phyloP scores from a whole-genome alignment of 2,797 vertebrate genomes.

The Gambelia wislizenii region DNA sequence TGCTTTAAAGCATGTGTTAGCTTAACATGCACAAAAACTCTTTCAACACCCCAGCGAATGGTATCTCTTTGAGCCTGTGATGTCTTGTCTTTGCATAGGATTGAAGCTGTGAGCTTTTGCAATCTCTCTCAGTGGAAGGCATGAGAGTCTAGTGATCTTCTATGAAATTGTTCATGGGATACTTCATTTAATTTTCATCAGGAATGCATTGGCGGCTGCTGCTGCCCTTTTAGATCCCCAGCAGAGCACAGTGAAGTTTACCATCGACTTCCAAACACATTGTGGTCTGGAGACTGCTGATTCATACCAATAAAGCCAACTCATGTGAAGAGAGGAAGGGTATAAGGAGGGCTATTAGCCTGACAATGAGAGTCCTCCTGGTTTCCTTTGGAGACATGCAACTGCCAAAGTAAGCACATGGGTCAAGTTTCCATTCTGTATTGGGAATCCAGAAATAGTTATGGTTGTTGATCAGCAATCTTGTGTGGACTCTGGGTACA shows the following conservation, averaged over 20 bases:
- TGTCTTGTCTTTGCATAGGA: neutral
- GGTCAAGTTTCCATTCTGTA: neutral
- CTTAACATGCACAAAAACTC: neutral
- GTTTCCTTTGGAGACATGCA: neutral
- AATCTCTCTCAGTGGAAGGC: neutral
- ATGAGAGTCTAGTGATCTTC: neutral
- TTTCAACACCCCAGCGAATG: neutral
- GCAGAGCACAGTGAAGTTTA: constrained; percentile 11
- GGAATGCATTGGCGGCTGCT: neutral
- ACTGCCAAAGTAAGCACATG: neutral
- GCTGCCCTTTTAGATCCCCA: neutral
- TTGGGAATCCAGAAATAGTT: constrained; percentile 24
- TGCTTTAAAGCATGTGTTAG: neutral
- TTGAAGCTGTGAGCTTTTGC: neutral
- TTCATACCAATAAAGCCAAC: neutral
- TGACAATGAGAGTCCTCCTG: constrained; percentile 16
- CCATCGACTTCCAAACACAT: neutral
- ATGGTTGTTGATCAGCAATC: constrained; percentile 7
- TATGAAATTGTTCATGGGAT: constrained; percentile 1
- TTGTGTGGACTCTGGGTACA: constrained; percentile 22
- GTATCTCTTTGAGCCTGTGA: neutral
- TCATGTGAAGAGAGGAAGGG: constrained; percentile 2
- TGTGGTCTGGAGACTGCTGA: neutral
- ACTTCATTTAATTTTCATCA: constrained; percentile 3
- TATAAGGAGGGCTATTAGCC: neutral